Evolutionary conservation across 1,140 invertebrate genomes (phyloP), one percentile per base, ranked within the genome.

Genomic region (Penaeus japonicus): DNA sequence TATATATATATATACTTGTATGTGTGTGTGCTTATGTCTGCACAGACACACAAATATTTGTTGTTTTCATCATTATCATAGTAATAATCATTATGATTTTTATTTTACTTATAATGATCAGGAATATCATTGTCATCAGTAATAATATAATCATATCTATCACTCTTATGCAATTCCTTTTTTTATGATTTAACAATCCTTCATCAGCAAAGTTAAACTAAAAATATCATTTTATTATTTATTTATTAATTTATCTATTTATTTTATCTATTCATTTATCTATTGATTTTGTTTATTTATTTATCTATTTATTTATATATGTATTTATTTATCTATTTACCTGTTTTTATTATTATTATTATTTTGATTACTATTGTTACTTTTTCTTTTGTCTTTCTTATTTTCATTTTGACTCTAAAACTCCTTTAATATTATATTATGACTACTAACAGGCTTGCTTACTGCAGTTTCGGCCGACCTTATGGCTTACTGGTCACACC

Each of bases 391-490:
- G 10, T 15, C 47, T 47, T 12, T 12, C 47, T 47, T 47, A 4
- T 12, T 47, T 47, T n/a, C 4, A 12, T 27, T n/a, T 27, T 12
- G 12, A 27, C 17, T 15, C 73, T 32, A 12, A 54, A 53, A 2
- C 27, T 1, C 27, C 22, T 54, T 30, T 4, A 20, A 24, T 4
- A 30, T 55, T 30, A 39, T 27, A 3, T 30, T 18, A 24, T 39
- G 10, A 20, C n/a, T 39, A 53, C 85, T 81, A 79, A 59, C 27
- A 78, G 85, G 4, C 81, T 87, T 47, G 32, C 20, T 18, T 87
- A 87, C 77, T 87, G 85, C 17, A 22, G 57, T 47, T 87, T 87
- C 59, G 85, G 85, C 1, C 39, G 85, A 30, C 85, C 85, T 12
- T 87, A 82, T 47, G 85, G 85, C 0, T 39, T 87, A 47, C 47